phyloP scores from a whole-genome alignment of 2,888 invertebrate species.

The Lasioglossum oenotherae region DNA sequence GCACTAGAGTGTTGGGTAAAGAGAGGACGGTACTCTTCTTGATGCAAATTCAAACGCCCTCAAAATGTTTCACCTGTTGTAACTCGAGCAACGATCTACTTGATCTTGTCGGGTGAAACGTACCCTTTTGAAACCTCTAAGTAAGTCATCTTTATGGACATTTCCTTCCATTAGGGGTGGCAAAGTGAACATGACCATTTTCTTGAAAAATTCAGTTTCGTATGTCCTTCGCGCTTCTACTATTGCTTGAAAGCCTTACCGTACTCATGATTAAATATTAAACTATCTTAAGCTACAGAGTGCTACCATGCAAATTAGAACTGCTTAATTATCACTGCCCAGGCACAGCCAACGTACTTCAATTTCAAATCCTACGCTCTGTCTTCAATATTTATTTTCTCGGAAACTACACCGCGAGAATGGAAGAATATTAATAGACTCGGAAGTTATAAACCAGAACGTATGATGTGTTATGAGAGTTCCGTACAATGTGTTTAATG shows the following conservation, averaged over 20 bases:
- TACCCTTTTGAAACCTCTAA: neutral
- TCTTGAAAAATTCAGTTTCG: neutral
- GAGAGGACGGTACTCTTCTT: neutral
- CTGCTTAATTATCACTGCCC: neutral
- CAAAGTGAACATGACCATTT: neutral
- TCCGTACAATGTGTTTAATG: constrained; percentile 5
- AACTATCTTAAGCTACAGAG: neutral
- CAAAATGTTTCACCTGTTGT: constrained; percentile 6
- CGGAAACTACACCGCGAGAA: neutral
- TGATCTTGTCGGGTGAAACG: neutral
- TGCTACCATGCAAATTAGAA: neutral
- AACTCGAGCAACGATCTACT: neutral
- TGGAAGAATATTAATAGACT: neutral
- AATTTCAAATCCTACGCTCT: neutral
- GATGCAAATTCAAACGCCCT: neutral
- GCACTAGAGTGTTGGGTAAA: neutral
- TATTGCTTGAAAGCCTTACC: neutral
- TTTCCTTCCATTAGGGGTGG: neutral
- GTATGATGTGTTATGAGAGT: neutral
- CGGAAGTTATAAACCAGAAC: neutral
- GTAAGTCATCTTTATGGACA: neutral
- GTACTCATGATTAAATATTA: neutral
- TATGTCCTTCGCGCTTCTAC: neutral
- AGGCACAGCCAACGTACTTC: neutral
- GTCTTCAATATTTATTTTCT: neutral